A percentile compares a stretch with the other conserved stretches of the same genome.
Conservation (phyloP, 2,797 vertebrate species). For the Esox masquinongy region DNA sequence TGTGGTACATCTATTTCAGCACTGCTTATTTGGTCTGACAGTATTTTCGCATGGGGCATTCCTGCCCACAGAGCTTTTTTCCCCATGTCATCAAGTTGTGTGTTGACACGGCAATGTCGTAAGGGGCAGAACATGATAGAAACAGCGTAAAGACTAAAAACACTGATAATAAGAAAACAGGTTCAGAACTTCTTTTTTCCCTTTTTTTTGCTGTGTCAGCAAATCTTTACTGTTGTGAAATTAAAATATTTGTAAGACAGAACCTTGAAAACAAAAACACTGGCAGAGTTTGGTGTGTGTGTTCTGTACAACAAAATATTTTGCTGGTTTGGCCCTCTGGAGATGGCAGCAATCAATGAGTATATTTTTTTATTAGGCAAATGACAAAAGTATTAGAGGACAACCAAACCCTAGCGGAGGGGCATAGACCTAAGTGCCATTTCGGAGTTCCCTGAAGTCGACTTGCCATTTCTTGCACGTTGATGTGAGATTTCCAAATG, state of each 20-base stretch:
- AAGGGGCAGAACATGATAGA: constrained; percentile 14
- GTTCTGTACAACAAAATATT: neutral
- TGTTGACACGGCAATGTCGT: constrained; percentile 38
- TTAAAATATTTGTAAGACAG: neutral
- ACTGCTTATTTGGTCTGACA: constrained; percentile 7
- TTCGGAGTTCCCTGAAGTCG: constrained; percentile 43
- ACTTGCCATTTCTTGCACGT: constrained; percentile 2
- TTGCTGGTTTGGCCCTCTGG: constrained; percentile 11
- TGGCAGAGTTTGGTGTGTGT: neutral
- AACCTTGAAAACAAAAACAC: neutral
- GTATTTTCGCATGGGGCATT: constrained; percentile 37
- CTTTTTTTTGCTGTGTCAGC: constrained; percentile 3
- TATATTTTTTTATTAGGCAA: constrained; percentile 13
- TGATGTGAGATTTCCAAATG: constrained; percentile 47
- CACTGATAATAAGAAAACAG: constrained; percentile 33
- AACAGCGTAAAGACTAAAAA: constrained; percentile 14
- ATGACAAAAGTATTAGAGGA: neutral
- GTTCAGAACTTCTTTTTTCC: constrained; percentile 10
- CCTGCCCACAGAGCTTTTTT: constrained; percentile 16
- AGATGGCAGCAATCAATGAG: constrained; percentile 48
- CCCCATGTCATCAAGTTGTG: constrained; percentile 25
- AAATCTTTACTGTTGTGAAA: constrained; percentile 4
- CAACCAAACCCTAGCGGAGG: constrained; percentile 36
- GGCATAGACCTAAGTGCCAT: constrained; percentile 44
- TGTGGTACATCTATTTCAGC: constrained; percentile 23